phyloP scores from a whole-genome alignment of 1,140 invertebrate genomes.

The Aleiodes sp. region DNA sequence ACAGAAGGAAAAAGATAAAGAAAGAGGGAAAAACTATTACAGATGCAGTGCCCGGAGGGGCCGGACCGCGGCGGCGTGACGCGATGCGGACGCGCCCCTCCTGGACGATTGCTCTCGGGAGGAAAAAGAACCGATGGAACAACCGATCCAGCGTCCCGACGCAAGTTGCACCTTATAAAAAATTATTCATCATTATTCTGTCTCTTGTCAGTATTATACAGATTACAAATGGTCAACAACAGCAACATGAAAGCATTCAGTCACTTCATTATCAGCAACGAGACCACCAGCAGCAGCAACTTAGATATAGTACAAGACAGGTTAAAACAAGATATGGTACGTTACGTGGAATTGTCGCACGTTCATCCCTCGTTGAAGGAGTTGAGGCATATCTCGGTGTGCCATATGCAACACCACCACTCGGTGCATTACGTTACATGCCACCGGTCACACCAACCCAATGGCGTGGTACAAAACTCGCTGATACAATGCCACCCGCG shows the following conservation, averaged over 20 bases:
- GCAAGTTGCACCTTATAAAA: background rate
- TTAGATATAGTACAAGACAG: conserved; percentile 81
- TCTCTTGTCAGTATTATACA: background rate
- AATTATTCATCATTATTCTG: background rate
- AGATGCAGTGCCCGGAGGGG: conserved; percentile 61
- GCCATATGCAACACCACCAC: conserved; percentile 88
- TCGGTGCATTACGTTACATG: conserved; percentile 87
- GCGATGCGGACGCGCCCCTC: conserved; percentile 63
- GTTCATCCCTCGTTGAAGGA: conserved; percentile 71
- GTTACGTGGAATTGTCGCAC: conserved; percentile 83
- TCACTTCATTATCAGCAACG: conserved; percentile 15
- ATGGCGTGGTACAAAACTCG: conserved; percentile 83
- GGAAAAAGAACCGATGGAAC: conserved; percentile 46
- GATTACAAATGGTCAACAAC: background rate
- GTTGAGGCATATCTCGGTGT: conserved; percentile 96
- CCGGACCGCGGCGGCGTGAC: conserved; percentile 63
- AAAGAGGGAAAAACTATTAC: conserved; percentile 52
- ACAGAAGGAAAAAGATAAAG: conserved; percentile 27
- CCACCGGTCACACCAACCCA: conserved; percentile 90
- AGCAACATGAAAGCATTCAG: background rate
- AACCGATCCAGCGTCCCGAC: background rate
- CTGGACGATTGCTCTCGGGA: conserved; percentile 44
- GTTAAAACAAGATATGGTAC: conserved; percentile 89
- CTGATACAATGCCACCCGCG: conserved; percentile 84
- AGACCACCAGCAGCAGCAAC: conserved; percentile 19